Conservation (phyloP, 1,140 invertebrate genomes). For the Zaprionus davidi region DNA sequence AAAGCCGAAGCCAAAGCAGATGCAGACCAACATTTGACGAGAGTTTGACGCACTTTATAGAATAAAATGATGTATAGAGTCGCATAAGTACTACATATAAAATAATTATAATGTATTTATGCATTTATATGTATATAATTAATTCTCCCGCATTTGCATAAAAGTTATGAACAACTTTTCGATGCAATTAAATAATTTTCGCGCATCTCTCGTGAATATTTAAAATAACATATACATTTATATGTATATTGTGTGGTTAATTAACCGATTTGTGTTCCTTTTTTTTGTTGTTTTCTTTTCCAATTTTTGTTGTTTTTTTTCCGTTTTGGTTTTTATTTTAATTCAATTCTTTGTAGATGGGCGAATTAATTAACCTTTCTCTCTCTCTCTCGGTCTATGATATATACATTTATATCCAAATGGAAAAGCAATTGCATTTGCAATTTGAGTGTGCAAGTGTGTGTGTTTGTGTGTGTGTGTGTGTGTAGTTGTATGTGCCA, state of each 20-base stretch:
- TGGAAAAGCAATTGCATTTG: conserved; percentile 28
- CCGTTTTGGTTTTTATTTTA: conserved; percentile 3
- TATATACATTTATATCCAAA: conserved; percentile 7
- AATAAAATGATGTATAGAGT: conserved; percentile 1
- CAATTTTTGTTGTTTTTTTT: background rate
- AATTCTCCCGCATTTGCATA: conserved; percentile 55
- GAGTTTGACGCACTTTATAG: conserved; percentile 5
- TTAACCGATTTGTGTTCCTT: conserved; percentile 6
- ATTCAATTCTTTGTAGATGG: conserved; percentile 15
- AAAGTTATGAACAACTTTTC: conserved; percentile 48
- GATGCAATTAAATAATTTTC: conserved; percentile 24
- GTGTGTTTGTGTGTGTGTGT: background rate
- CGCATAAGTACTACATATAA: background rate
- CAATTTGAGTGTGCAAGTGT: background rate
- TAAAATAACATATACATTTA: background rate
- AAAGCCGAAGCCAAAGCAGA: background rate
- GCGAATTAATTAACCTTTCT: conserved; percentile 35
- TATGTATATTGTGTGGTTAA: conserved; percentile 18
- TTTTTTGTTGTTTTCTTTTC: conserved; percentile 2
- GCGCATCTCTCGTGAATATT: background rate
- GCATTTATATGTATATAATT: conserved; percentile 30
- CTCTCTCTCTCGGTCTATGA: conserved; percentile 7
- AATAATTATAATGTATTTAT: conserved; percentile 3
- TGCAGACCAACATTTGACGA: conserved; percentile 7
- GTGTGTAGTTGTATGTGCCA: background rate